These are phyloP conservation scores for Mobula hypostoma DNA, from an alignment of 2,113 vertebrate species.

Conservation along the genomic window DNA sequence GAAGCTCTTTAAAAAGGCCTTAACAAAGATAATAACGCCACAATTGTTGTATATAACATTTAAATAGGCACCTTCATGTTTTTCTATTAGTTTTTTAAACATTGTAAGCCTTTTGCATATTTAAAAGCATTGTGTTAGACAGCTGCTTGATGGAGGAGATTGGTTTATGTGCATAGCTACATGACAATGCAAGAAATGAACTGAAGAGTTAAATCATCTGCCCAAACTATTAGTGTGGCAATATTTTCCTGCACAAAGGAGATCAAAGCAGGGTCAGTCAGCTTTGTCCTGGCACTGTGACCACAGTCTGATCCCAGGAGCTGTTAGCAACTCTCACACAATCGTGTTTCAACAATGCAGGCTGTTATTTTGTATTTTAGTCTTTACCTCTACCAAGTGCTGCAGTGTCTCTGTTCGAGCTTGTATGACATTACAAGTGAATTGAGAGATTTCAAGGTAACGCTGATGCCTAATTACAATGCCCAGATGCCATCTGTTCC, in stretches of 20 bases:
- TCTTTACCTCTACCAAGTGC: background rate
- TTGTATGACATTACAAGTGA: background rate
- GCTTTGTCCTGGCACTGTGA: too few species aligned
- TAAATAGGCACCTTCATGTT: background rate
- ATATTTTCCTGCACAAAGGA: background rate
- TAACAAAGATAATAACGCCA: background rate
- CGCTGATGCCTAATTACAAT: background rate
- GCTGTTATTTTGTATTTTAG: background rate
- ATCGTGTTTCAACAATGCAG: background rate
- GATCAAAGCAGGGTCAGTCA: background rate
- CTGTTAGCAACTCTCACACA: background rate
- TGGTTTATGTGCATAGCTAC: background rate
- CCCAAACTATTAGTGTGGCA: background rate
- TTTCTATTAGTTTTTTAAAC: background rate
- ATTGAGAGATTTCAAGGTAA: background rate
- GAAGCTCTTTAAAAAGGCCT: background rate
- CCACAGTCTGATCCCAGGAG: background rate
- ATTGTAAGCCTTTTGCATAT: background rate
- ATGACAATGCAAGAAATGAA: background rate
- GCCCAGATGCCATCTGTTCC: background rate
- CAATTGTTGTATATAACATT: background rate
- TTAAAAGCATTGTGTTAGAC: background rate
- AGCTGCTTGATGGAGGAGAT: background rate
- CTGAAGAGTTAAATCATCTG: background rate
- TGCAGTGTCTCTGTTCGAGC: background rate